phyloP scores from a whole-genome alignment of 2,888 invertebrate genomes.

The Gymnocheta viridis region DNA sequence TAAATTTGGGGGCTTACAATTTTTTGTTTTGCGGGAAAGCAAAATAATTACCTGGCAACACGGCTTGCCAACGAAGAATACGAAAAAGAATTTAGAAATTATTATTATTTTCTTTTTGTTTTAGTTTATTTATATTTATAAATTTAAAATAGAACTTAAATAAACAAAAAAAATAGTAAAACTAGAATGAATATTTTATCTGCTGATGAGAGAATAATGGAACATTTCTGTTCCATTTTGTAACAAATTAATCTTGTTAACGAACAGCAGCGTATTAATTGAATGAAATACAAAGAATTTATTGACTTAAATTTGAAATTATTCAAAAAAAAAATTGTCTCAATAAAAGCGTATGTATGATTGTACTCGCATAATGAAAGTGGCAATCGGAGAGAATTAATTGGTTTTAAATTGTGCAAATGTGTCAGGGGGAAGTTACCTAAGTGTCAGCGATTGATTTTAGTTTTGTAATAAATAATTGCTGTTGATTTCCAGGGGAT shows the following conservation, averaged over 20 bases:
- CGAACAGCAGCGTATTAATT: not conserved
- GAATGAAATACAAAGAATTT: not conserved
- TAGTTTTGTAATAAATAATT: too few relatives aligned
- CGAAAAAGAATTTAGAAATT: slow-evolving; percentile 7
- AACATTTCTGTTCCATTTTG: slow-evolving; percentile 12
- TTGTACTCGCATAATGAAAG: not conserved
- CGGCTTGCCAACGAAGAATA: not conserved
- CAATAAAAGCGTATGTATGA: not conserved
- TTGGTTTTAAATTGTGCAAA: not conserved
- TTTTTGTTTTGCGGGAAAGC: too few relatives aligned
- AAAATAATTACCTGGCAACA: not conserved
- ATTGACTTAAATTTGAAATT: not conserved
- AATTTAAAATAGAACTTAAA: slow-evolving; percentile 24
- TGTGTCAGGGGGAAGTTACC: not conserved
- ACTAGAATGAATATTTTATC: not conserved
- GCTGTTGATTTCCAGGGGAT: too few relatives aligned
- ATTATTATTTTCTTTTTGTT: not conserved
- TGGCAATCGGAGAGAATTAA: not conserved
- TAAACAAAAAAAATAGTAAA: not conserved
- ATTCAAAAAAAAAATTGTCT: not conserved
- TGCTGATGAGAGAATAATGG: not conserved
- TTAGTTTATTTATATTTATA: slow-evolving; percentile 15
- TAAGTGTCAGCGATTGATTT: not conserved
- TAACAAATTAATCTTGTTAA: slow-evolving; percentile 32
- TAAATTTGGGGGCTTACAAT: too few relatives aligned